Percentiles rank a stretch among this genome's conserved stretches.
Conservation (phyloP, 2,113 vertebrate genomes). For the Phaethon lepturus region DNA sequence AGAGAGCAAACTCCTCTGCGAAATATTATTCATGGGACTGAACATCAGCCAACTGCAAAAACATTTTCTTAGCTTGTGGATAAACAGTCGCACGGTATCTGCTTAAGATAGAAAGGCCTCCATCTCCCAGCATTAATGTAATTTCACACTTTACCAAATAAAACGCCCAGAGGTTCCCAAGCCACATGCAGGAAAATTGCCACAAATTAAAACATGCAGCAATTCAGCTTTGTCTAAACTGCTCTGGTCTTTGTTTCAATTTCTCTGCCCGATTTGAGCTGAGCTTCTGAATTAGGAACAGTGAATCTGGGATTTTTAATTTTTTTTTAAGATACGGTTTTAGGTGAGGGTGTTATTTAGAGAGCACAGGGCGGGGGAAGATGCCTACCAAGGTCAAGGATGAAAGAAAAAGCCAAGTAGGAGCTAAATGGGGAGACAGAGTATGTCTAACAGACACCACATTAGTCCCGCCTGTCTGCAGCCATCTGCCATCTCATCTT, state of each 20-base stretch:
- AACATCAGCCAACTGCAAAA: slow-evolving; percentile 9
- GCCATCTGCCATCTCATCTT: neutral
- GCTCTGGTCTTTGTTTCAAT: slow-evolving; percentile 30
- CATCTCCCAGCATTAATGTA: slow-evolving; percentile 19
- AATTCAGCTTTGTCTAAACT: neutral
- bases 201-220: neutral
- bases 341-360: neutral
- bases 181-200: neutral
- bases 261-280: slow-evolving; percentile 44
- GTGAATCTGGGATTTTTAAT: neutral
- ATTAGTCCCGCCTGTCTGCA: neutral
- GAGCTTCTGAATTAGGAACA: slow-evolving; percentile 50
- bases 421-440: neutral
- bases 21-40: slow-evolving; percentile 46
- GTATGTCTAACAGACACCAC: neutral
- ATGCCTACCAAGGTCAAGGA: neutral
- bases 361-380: neutral
- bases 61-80: slow-evolving; percentile 51
- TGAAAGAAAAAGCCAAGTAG: neutral
- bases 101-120: slow-evolving; percentile 26
- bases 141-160: slow-evolving; percentile 73
- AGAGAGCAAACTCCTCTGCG: slow-evolving; percentile 14
- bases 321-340: neutral
- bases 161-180: neutral
- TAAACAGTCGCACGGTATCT: slow-evolving; percentile 55